Evolutionary conservation across 2,888 invertebrate species (phyloP), one percentile per base, ranked within the genome.

Genomic region (Lottia scabra): DNA sequence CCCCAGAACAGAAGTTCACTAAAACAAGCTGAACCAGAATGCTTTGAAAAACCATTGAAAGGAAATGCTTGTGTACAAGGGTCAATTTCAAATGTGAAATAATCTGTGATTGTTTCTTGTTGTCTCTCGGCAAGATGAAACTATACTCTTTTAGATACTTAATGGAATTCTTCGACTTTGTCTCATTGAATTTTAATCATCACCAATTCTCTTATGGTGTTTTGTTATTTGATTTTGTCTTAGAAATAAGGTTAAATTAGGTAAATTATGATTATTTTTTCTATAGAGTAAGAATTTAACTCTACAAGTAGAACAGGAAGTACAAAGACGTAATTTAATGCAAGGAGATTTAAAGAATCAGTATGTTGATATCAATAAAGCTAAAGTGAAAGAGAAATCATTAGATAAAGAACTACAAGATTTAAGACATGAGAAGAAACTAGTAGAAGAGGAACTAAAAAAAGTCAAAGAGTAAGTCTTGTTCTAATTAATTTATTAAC

Each of bases 301-400:
- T 75, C 94, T 95, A 65, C 96, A 97, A 86, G 90, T 97, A 70
- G 98, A 98, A 84, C 96, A 97, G 88, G 98, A 98, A 91, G 94
- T 94, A 73, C 94, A 95, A 80, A 96, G 96, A 85, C 94, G 96
- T 76, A 93, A 93, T 75, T 92, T 94, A 38, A 91, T 96, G 72
- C 94, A 95, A 85, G 93, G 94, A n/a, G 98, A 98, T 86, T 91
- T 95, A 70, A 93, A 93, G 73, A 91, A 93, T 70, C 93, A 93
- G 76, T 91, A 92, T 26, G 93, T 94, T 4, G 94, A 95, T 88
- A 92, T 94, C 45, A 93, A 93, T 16, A 92, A 94, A 84, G 87
- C 94, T 73, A 93, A 93, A 83, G 92, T 93, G 0, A 92, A 93
- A 72, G 95, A 95, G 89, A 93, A 93, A 78, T 94, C 95, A 70